Conservation (phyloP, 2,113 vertebrate species). For the Brachyhypopomus gauderio region DNA sequence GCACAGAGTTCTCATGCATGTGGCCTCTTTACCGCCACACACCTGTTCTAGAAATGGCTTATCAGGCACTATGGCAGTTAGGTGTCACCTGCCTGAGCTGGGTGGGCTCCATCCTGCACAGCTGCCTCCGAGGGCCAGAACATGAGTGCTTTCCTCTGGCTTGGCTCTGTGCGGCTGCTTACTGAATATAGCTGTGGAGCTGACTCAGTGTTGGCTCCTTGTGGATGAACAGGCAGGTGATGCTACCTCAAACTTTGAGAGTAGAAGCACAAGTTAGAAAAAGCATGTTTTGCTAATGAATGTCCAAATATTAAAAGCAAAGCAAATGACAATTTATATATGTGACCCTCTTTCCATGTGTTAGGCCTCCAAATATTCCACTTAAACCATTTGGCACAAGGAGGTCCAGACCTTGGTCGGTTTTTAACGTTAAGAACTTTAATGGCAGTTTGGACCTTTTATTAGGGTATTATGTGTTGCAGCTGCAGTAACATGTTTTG, state of each 20-base stretch:
- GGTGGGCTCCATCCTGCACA: neutral
- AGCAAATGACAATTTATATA: neutral
- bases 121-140: slow-evolving; percentile 15
- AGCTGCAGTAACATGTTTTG: slow-evolving; percentile 64
- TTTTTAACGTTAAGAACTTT: slow-evolving; percentile 94
- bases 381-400: slow-evolving; percentile 88
- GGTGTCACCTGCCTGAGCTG: slow-evolving; percentile 13
- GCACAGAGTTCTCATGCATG: slow-evolving; percentile 33
- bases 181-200: slow-evolving; percentile 15
- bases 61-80: slow-evolving; percentile 43
- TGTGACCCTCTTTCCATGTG: slow-evolving; percentile 74
- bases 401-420: slow-evolving; percentile 87
- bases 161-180: slow-evolving; percentile 4
- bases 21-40: slow-evolving; percentile 35
- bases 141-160: slow-evolving; percentile 4
- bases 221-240: neutral
- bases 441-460: slow-evolving; percentile 96
- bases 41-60: slow-evolving; percentile 51
- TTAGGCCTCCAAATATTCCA: slow-evolving; percentile 89
- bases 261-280: no score
- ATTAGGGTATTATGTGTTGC: slow-evolving; percentile 85
- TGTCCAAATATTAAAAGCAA: neutral
- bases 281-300: neutral
- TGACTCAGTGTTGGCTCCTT: slow-evolving; percentile 10
- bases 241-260: neutral